Percentiles rank a stretch among this genome's conserved stretches.
phyloP scores from a whole-genome alignment of 2,888 invertebrate genomes.

The Microctonus hyperodae region DNA sequence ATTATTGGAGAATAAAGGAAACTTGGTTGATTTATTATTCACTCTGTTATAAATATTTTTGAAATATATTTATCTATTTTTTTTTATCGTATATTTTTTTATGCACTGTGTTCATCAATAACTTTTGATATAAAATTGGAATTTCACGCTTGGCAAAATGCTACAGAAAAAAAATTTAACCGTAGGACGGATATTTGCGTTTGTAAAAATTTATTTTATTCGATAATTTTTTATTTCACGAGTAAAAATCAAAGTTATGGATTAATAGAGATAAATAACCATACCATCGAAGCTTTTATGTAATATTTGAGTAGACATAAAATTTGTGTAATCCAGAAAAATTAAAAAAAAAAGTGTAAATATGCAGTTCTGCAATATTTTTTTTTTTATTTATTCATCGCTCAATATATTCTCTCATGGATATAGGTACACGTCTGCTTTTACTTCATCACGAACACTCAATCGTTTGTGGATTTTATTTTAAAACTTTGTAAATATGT shows the following conservation, averaged over 20 bases:
- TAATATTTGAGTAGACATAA: neutral
- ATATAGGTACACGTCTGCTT: neutral
- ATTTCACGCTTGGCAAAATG: neutral
- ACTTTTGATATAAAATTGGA: neutral
- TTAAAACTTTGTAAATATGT: neutral
- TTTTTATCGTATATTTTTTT: neutral
- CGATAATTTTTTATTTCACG: neutral
- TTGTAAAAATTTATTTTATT: neutral
- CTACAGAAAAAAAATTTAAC: neutral
- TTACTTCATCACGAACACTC: neutral
- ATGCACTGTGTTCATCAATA: neutral
- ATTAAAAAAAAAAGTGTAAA: too few species aligned
- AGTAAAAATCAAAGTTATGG: neutral
- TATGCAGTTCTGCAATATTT: neutral
- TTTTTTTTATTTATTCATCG: neutral
- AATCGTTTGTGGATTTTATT: neutral
- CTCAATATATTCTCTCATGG: neutral
- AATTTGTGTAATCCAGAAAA: too few species aligned
- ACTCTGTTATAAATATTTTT: neutral
- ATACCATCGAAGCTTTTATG: neutral
- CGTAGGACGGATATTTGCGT: neutral
- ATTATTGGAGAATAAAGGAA: neutral
- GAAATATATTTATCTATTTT: neutral
- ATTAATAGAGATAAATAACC: neutral
- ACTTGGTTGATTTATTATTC: neutral